Conservation (phyloP, 2,888 invertebrate genomes). For the Girardia tigrina region DNA sequence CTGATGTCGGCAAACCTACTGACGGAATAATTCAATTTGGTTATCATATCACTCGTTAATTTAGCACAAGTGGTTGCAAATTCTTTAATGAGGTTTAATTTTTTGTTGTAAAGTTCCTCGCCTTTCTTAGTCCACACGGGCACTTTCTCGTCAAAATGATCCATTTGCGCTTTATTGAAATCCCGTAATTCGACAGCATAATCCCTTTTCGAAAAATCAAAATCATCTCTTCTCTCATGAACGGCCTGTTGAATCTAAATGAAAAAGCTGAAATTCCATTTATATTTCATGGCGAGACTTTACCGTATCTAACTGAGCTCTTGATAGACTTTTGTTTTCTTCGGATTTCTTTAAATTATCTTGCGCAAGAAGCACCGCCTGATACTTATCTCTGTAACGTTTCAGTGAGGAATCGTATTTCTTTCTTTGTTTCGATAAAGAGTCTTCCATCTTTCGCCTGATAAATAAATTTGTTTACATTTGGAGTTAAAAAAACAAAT, state of each 20-base stretch:
- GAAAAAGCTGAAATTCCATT: neutral
- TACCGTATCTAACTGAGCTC: neutral
- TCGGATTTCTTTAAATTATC: neutral
- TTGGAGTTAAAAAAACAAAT: no score
- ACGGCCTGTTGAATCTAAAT: neutral
- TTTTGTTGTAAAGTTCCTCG: neutral
- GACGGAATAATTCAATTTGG: neutral
- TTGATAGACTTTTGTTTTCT: neutral
- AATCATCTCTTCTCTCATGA: neutral
- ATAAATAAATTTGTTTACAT: no score
- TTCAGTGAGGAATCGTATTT: neutral
- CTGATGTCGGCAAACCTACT: neutral
- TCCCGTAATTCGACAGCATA: conserved; percentile 9
- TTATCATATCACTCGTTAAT: neutral
- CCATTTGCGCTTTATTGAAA: neutral
- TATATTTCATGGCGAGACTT: neutral
- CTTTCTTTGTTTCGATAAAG: conserved; percentile 10
- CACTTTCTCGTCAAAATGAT: neutral
- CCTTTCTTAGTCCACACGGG: neutral
- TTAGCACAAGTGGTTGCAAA: neutral
- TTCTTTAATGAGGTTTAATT: neutral
- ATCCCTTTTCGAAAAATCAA: neutral
- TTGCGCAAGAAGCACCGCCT: neutral
- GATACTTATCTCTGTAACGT: neutral
- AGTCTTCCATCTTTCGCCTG: neutral